Percentiles rank a stretch among this genome's conserved stretches.
These are phyloP conservation scores for Crotalus tigris DNA, from an alignment of 2,113 vertebrate species.

Conservation along the genomic window DNA sequence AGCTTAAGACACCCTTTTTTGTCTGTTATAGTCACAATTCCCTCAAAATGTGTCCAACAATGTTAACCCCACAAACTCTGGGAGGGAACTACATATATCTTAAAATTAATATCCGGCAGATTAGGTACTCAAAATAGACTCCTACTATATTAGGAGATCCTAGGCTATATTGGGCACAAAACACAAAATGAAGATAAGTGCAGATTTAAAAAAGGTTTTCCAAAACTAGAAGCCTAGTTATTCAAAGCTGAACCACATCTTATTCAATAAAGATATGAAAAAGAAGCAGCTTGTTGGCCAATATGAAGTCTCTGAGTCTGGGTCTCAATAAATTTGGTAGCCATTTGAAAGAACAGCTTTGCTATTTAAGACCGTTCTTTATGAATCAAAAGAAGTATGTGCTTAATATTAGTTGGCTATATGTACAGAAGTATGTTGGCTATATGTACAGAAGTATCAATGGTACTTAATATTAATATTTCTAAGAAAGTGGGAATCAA, in stretches of 20 bases:
- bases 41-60: neutral
- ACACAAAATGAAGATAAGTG: neutral
- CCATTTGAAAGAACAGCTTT: neutral
- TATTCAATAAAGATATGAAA: neutral
- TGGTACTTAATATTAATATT: neutral
- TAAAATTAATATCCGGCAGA: neutral
- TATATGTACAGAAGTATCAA: neutral
- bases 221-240: neutral
- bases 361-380: neutral
- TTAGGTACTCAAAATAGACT: neutral
- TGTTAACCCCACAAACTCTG: neutral
- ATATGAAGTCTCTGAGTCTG: neutral
- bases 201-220: neutral
- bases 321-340: neutral
- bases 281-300: neutral
- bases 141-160: neutral
- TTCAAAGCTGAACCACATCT: neutral
- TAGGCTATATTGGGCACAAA: neutral
- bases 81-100: neutral
- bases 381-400: neutral
- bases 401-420: neutral
- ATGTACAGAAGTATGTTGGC: neutral
- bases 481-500: neutral
- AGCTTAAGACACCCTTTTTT: neutral
- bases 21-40: neutral